A percentile compares a stretch with the other conserved stretches of the same genome.
Evolutionary conservation across 2,797 vertebrate species (phyloP).

Genomic region (Pseudomugil tenellus): DNA sequence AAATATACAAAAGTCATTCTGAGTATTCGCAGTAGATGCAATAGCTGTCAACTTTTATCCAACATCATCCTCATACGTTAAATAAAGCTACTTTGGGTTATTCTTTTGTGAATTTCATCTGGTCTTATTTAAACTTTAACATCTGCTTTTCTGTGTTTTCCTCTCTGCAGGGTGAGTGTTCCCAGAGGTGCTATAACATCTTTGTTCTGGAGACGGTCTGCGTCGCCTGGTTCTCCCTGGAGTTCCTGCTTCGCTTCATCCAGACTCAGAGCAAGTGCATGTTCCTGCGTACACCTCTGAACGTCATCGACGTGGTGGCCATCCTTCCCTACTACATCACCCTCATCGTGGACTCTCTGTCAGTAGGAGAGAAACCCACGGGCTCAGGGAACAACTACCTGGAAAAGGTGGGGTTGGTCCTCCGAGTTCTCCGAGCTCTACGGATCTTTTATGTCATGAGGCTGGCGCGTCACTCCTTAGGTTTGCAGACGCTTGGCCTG

Average conservation of each 20-base stretch:
- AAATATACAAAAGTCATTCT: background rate
- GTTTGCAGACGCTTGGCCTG: constrained; percentile 92
- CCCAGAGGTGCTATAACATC: constrained; percentile 90
- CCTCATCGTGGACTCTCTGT: constrained; percentile 88
- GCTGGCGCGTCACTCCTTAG: constrained; percentile 91
- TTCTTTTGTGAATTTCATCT: too few species aligned
- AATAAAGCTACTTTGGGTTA: too few species aligned
- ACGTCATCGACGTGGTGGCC: constrained; percentile 93
- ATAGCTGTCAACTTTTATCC: background rate
- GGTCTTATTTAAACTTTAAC: too few species aligned
- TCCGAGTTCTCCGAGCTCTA: constrained; percentile 90
- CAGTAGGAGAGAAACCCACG: constrained; percentile 73
- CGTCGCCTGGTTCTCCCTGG: constrained; percentile 96
- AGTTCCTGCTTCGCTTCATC: constrained; percentile 94
- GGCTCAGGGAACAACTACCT: constrained; percentile 90
- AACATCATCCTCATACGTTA: background rate
- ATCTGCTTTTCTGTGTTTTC: constrained; percentile 13
- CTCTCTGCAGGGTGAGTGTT: constrained; percentile 90
- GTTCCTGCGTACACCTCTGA: constrained; percentile 94
- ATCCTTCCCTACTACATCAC: constrained; percentile 95
- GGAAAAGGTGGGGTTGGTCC: constrained; percentile 92
- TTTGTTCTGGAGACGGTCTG: constrained; percentile 96
- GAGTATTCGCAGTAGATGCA: background rate
- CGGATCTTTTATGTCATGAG: constrained; percentile 96
- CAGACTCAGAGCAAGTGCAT: constrained; percentile 93